Evolutionary conservation across 2,888 invertebrate species (phyloP), one percentile per base, ranked within the genome.

Genomic region (Graphium colonna): DNA sequence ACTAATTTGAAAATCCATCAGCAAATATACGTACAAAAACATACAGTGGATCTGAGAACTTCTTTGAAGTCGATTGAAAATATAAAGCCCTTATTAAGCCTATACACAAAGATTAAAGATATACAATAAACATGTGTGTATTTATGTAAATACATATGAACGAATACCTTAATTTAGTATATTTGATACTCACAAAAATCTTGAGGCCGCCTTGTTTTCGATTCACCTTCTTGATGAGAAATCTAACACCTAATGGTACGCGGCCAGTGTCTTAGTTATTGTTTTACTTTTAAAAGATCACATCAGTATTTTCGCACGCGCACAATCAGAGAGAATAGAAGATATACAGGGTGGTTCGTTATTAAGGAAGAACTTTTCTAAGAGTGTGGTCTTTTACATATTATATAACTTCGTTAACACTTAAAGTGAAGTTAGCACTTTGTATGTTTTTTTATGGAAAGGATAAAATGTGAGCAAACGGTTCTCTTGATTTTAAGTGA

Each of bases 261-360:
- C 26, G 17, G 17, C 43, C 43, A 38, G 26, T 16, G 18, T 26
- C 16, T 40, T 31, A 52, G 52, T 38, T 47, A 52, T 53, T 44
- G 43, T 53, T 18, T 36, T 12, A 52, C 31, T 46, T 58, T 51
- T 57, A 39, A 63, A 40, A 54, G 48, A 62, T 71, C 69, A 62
- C 62, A 64, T 71, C 69, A 71, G 54, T 58, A 56, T 58, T 58
- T 52, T 33, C 53, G 59, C 57, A 36, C 64, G 51, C 16, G 17
- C 5, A 21, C 17, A 5, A 38, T 26, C 17, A 28, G 15, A 31
- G 31, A 48, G 15, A 43, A 53, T 31, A 21, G 18, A n/a, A 12
- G 33, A 13, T 38, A 21, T 41, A 52, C 52, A 53, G 47, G 52
- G 1, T 48, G 52, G 16, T 45, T 12, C 12, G 5, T 12, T 17